A percentile compares a stretch with the other conserved stretches of the same genome.
Conservation (phyloP, 92 coral and sea anemone species). For the Epizoanthus illoricatus region DNA sequence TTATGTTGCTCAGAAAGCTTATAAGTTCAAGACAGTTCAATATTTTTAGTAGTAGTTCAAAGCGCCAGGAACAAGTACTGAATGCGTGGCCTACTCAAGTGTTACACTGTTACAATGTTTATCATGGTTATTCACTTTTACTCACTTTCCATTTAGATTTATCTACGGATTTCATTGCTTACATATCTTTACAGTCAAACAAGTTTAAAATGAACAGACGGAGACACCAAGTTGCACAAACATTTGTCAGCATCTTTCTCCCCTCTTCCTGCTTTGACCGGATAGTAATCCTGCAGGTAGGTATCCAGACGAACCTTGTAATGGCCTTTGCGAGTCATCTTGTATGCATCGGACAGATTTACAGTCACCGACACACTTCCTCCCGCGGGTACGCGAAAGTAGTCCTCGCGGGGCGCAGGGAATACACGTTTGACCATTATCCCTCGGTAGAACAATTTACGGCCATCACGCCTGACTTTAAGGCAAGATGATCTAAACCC, state of each 20-base stretch:
- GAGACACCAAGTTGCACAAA: not conserved
- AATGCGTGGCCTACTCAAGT: too few relatives aligned
- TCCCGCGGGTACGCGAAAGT: slow-evolving; percentile 19
- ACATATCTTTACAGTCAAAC: too few relatives aligned
- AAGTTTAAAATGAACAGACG: not conserved
- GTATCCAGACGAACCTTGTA: not conserved
- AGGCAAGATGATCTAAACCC: not conserved
- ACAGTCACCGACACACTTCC: not conserved
- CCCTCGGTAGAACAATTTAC: not conserved
- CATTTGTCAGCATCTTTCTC: not conserved
- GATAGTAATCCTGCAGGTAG: slow-evolving; percentile 10
- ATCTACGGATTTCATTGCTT: too few relatives aligned
- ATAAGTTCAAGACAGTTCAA: too few relatives aligned
- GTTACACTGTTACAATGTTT: too few relatives aligned
- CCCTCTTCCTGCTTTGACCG: not conserved
- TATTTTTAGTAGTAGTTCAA: too few relatives aligned
- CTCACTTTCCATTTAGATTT: too few relatives aligned
- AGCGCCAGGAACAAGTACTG: too few relatives aligned
- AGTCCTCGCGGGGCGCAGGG: slow-evolving; percentile 3
- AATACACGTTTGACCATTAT: not conserved
- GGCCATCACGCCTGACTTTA: not conserved
- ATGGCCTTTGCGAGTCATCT: not conserved
- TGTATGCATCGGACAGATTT: not conserved
- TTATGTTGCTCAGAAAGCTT: too few relatives aligned
- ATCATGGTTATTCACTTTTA: too few relatives aligned